phyloP scores from a whole-genome alignment of 2,888 invertebrate species.

The Orchestes rusci region DNA sequence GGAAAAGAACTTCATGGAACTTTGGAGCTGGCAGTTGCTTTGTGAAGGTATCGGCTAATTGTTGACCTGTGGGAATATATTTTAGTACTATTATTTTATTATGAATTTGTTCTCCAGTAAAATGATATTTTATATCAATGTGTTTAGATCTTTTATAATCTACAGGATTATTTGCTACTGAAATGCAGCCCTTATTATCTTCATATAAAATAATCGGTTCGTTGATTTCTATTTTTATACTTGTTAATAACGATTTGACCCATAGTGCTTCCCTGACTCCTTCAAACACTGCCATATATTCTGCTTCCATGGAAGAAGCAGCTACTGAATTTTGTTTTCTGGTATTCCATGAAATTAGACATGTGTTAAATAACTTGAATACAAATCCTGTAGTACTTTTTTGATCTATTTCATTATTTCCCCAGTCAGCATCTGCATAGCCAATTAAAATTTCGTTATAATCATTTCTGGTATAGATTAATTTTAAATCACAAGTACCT shows the following conservation, averaged over 20 bases:
- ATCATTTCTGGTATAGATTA: conserved; percentile 24
- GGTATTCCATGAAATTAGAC: not conserved
- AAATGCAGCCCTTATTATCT: conserved; percentile 37
- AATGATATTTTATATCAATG: conserved; percentile 31
- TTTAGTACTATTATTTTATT: not conserved
- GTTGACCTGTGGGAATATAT: too few species aligned
- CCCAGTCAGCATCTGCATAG: conserved; percentile 28
- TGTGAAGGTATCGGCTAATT: too few species aligned
- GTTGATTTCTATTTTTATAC: conserved; percentile 1
- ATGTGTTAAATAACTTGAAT: conserved; percentile 27
- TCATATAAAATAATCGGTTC: conserved; percentile 25
- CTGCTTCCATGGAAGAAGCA: conserved; percentile 29
- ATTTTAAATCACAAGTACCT: conserved; percentile 30
- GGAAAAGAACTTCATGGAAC: too few species aligned
- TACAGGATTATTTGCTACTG: conserved; percentile 32
- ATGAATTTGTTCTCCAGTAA: conserved; percentile 16
- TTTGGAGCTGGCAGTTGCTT: too few species aligned
- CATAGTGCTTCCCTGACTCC: conserved; percentile 34
- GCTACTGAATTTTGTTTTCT: conserved; percentile 33
- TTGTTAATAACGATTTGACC: conserved; percentile 18
- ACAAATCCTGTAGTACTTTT: conserved; percentile 27
- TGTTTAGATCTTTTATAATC: conserved; percentile 30
- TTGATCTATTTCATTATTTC: conserved; percentile 22
- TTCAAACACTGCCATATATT: conserved; percentile 25
- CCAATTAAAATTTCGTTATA: conserved; percentile 27